Base-by-base conservation (phyloP, 23 tunicate species). In the Halocynthia roretzi region DNA sequence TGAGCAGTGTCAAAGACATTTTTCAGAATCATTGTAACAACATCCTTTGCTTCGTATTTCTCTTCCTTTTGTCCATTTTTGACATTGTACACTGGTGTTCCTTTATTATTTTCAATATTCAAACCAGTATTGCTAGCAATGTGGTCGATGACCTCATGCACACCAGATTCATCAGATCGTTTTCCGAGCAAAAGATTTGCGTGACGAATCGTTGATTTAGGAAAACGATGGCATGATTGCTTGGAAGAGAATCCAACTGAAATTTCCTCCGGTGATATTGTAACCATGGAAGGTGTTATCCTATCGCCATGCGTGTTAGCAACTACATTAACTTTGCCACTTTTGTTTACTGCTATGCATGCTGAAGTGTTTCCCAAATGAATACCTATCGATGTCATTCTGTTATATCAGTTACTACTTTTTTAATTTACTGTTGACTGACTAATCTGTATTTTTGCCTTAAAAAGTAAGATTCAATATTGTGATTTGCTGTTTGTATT, bases 291-390 rank as follows among this genome's bases (percentile, higher is more conserved):
- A 8, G 78, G 78, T 54, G 78, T 74, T 49, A 74, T 44, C 9
- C 78, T 62, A 56, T 74, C 78, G 21, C 78, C 78, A 56, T 74
- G 78, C 55, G 78, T 54, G 56, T 74, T 74, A 19, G 78, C 78
- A 54, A 74, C 78, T 12, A 74, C 78, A 10, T 22, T 44, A 54
- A 56, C 56, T 74, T 74, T 74, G 9, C 78, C 78, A 52, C 56
- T 74, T 6, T 74, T 74, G 49, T 44, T 54, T 8, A 74, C 78
- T 17, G 78, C 78, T 19, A 74, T 48, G 56, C 78, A 74, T 18
- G 78, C 78, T 8, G 78, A 74, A 18, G 78, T 50, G 56, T 74
- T 74, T 20, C 78, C 78, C 14, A 56, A 53, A 74, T 56, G 78
- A 50, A 74, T 53, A 74, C 78, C 78, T 54, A 74, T 74, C 6